Evolutionary conservation across 2,888 invertebrate genomes (phyloP), one percentile per base, ranked within the genome.

Genomic region (Phorcus lineatus): DNA sequence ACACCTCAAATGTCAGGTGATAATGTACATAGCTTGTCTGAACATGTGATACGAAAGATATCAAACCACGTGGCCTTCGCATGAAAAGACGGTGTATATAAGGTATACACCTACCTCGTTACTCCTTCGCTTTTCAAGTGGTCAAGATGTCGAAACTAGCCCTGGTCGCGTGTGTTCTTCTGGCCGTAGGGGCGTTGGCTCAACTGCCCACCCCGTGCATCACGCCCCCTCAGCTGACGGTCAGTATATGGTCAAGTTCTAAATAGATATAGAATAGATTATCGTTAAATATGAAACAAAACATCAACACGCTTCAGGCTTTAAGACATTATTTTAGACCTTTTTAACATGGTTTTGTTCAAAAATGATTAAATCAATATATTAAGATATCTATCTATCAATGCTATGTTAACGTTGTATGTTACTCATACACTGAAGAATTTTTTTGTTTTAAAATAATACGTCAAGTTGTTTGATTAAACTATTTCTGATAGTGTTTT

Each of bases 201-300:
- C 62, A 62, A 28, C 62, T 62, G 16, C 81, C 80, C 17, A 6
- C 79, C 2, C 83, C 80, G 3, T 83, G 77, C 67, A 17, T 76
- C 1, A 55, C 77, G 0, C 81, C 79, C 22, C n/a, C 24, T 13
- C 81, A 79, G 75, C 74, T 83, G 7, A 55, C 81, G 31, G 78
- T 79, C 22, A 77, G 77, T 79, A n/a, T 24, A n/a, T 16, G 4
- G 19, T 13, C 13, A 36, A 36, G 7, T 36, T 36, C 36, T 36
- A 7, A 36, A 6, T 36, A n/a, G n/a, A n/a, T n/a, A n/a, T n/a
- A n/a, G n/a, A n/a, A n/a, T n/a, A n/a, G n/a, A n/a, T n/a, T n/a
- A n/a, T n/a, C n/a, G n/a, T n/a, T n/a, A n/a, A n/a, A n/a, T n/a
- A n/a, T n/a, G n/a, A n/a, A n/a, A n/a, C n/a, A n/a, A n/a, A n/a